phyloP scores from a whole-genome alignment of 64 coral and sea anemone genomes.

The Trachythela sp. region DNA sequence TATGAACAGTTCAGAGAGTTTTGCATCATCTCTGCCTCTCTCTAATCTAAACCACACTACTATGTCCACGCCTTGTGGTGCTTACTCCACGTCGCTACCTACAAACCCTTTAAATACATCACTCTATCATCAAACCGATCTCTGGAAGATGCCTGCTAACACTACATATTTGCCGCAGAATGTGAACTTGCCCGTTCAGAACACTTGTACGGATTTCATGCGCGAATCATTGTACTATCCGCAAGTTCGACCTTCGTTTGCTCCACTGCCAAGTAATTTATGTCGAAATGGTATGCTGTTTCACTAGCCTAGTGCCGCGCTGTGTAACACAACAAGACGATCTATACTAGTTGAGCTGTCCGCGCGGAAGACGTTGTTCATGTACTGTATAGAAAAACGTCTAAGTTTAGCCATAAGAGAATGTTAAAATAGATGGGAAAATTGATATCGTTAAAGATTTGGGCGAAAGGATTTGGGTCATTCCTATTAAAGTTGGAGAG shows the following conservation, averaged over 20 bases:
- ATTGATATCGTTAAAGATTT: not conserved
- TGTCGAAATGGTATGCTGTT: constrained; percentile 2
- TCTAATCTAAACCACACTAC: not conserved
- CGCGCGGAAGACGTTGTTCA: no score
- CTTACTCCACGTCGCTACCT: not conserved
- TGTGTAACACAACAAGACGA: no score
- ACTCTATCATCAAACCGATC: not conserved
- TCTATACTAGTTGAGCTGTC: no score
- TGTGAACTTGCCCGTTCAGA: not conserved
- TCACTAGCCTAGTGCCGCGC: no score
- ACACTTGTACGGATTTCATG: not conserved
- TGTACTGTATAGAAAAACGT: no score
- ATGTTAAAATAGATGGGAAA: not conserved
- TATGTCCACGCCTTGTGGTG: not conserved
- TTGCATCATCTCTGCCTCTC: not conserved
- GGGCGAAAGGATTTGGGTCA: not conserved
- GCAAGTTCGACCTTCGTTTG: not conserved
- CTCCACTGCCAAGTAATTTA: not conserved
- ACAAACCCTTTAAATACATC: not conserved
- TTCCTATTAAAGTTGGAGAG: no score
- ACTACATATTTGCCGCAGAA: constrained; percentile 13
- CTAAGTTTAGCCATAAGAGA: no score
- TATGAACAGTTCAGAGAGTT: not conserved
- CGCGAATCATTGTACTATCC: not conserved
- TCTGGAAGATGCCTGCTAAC: not conserved